Percentiles rank a stretch among this genome's conserved stretches.
phyloP scores from a whole-genome alignment of 2,113 vertebrate genomes.

The Muscicapa adusta region DNA sequence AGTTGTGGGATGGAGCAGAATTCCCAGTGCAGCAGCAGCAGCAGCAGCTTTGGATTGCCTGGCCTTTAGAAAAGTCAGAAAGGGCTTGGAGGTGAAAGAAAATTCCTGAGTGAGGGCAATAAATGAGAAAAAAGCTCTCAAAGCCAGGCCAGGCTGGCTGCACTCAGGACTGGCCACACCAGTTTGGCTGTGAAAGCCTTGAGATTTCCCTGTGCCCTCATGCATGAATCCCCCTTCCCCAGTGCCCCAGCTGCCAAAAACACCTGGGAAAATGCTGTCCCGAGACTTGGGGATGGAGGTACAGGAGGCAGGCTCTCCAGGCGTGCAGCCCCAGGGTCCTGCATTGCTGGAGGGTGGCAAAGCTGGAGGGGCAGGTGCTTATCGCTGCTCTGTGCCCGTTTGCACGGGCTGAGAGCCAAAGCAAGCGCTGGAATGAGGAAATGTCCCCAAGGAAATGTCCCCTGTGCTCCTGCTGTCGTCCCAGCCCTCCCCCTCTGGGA shows the following conservation, averaged over 20 bases:
- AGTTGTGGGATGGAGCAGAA: neutral
- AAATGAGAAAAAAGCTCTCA: fast-evolving
- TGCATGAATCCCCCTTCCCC: fast-evolving
- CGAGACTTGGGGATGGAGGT: neutral
- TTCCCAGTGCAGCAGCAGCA: fast-evolving
- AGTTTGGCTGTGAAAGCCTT: neutral
- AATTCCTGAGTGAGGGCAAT: neutral
- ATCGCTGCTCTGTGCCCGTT: fast-evolving
- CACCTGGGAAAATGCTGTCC: neutral
- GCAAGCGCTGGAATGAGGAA: conserved; percentile 23
- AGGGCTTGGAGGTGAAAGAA: neutral
- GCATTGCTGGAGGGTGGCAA: neutral
- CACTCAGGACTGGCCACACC: neutral
- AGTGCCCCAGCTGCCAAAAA: neutral
- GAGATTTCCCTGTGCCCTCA: neutral
- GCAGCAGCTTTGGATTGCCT: fast-evolving
- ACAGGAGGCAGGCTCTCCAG: fast-evolving
- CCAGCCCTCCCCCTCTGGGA: fast-evolving
- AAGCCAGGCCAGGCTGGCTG: neutral
- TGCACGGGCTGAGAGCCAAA: neutral
- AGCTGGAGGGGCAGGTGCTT: neutral
- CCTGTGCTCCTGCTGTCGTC: fast-evolving
- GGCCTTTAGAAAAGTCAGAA: neutral
- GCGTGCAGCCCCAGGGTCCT: neutral
- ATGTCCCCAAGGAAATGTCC: neutral